phyloP scores from a whole-genome alignment of 2,113 vertebrate species.

The Eidolon helvum region DNA sequence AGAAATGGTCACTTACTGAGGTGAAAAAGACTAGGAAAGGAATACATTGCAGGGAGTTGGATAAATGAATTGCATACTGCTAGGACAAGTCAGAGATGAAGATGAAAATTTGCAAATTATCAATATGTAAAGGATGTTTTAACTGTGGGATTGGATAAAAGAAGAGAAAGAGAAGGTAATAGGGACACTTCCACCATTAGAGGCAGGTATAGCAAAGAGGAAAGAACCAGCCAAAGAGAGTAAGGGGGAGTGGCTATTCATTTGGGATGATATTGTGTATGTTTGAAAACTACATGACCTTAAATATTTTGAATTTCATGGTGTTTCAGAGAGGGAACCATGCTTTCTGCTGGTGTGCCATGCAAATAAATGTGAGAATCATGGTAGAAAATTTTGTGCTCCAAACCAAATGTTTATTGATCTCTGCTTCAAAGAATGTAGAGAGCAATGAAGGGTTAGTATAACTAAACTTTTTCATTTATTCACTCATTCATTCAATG shows the following conservation, averaged over 20 bases:
- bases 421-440: neutral
- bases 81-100: neutral
- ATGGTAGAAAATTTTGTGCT: neutral
- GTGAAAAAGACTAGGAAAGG: neutral
- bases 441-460: neutral
- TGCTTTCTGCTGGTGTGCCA: neutral
- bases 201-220: neutral
- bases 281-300: neutral
- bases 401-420: neutral
- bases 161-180: neutral
- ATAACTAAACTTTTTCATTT: neutral
- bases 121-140: neutral
- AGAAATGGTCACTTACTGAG: neutral
- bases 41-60: neutral
- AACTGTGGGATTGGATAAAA: neutral
- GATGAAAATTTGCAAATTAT: neutral
- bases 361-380: neutral
- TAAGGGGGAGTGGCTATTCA: no score
- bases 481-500: neutral
- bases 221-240: neutral
- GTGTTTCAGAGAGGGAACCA: neutral
- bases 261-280: neutral
- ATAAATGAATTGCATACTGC: neutral
- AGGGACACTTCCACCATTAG: fast-evolving
- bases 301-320: neutral